Percentiles rank a stretch among this genome's conserved stretches.
Conservation (phyloP, 2,888 invertebrate species). For the Drosophila austrosaltans region DNA sequence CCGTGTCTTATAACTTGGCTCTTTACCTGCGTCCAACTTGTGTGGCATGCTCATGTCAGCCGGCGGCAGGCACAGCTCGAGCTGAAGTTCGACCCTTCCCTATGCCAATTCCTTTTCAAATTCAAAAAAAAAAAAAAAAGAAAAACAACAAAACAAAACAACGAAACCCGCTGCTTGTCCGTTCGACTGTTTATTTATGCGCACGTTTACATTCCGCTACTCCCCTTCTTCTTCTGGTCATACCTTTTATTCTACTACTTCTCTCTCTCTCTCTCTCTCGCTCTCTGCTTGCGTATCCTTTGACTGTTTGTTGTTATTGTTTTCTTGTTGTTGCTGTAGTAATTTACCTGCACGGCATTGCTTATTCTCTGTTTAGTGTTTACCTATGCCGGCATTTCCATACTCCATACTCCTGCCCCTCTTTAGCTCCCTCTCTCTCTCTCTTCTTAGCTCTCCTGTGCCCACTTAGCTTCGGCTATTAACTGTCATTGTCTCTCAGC, state of each 20-base stretch:
- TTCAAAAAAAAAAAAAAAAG: conserved; percentile 38
- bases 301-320: conserved; percentile 44
- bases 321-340: conserved; percentile 27
- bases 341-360: conserved; percentile 58
- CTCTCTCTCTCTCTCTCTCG: neutral
- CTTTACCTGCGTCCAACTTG: conserved; percentile 33
- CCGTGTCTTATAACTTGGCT: neutral
- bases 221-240: neutral
- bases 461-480: conserved; percentile 58
- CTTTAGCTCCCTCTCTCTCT: neutral
- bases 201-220: conserved; percentile 53
- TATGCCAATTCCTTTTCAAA: conserved; percentile 64
- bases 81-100: conserved; percentile 22
- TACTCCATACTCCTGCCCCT: neutral
- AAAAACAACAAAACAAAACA: conserved; percentile 36
- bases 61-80: conserved; percentile 46
- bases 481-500: conserved; percentile 67
- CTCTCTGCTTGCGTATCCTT: conserved; percentile 42
- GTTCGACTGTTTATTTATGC: conserved; percentile 63
- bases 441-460: conserved; percentile 5
- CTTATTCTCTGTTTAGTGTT: conserved; percentile 43
- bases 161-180: conserved; percentile 43
- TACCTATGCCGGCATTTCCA: conserved; percentile 41
- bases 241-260: too few species aligned
- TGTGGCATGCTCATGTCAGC: conserved; percentile 70